These are phyloP conservation scores for Gambelia wislizenii DNA, from an alignment of 2,797 vertebrate genomes.

Conservation along the genomic window DNA sequence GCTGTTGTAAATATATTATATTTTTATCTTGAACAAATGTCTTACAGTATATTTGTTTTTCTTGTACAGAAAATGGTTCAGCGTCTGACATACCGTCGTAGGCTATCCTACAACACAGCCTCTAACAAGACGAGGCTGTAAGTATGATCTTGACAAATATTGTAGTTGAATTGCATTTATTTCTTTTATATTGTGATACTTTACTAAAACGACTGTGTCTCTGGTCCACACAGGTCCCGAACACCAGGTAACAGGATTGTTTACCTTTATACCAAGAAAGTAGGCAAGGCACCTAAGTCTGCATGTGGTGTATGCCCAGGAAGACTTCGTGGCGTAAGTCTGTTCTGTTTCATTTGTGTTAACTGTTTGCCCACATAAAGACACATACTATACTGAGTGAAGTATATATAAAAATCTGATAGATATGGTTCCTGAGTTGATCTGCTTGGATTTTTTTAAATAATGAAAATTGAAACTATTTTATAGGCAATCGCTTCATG, in stretches of 20 bases:
- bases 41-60: neutral
- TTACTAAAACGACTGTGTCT: fast-evolving
- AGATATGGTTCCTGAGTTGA: neutral
- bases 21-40: neutral
- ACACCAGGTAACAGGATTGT: constrained; percentile 98
- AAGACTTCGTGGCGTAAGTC: constrained; percentile 95
- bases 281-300: constrained; percentile 97
- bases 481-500: neutral
- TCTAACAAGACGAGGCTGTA: constrained; percentile 99
- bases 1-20: neutral
- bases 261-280: constrained; percentile 98
- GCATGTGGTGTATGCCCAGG: constrained; percentile 96
- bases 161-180: no score
- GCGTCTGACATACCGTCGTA: constrained; percentile 97
- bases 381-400: neutral
- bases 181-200: neutral
- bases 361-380: neutral
- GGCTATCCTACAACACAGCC: constrained; percentile 98
- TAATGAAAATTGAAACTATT: neutral
- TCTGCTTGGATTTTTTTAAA: neutral
- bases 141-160: constrained; percentile 69
- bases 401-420: neutral
- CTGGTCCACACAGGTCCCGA: constrained; percentile 85
- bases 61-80: constrained; percentile 89
- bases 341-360: neutral